Evolutionary conservation across 2,113 vertebrate species (phyloP).

Genomic region (Megaleporinus macrocephalus): DNA sequence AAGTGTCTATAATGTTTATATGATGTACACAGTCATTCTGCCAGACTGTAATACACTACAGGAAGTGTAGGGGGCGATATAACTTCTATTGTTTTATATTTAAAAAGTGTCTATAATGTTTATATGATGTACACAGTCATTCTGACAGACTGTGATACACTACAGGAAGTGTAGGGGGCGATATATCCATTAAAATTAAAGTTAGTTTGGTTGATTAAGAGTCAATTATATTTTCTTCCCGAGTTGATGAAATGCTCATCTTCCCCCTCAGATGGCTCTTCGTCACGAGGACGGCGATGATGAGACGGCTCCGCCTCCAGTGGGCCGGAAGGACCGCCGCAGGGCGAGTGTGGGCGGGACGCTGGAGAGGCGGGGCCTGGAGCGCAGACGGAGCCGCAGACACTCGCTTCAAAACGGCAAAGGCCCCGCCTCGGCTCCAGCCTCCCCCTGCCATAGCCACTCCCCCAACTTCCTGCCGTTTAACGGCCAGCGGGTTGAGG

Average conservation of each 20-base stretch:
- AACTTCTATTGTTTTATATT: no score
- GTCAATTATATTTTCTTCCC: no score
- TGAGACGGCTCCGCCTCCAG: slow-evolving; percentile 77
- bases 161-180: no score
- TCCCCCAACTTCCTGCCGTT: slow-evolving; percentile 71
- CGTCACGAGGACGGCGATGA: slow-evolving; percentile 91
- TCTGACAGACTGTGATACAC: no score
- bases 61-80: no score
- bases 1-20: no score
- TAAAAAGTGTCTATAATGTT: no score
- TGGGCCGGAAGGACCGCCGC: slow-evolving; percentile 83
- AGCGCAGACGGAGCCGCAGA: slow-evolving; percentile 90
- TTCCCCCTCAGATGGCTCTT: slow-evolving; percentile 78
- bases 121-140: no score
- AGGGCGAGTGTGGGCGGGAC: slow-evolving; percentile 83
- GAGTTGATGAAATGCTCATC: background rate
- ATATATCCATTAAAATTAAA: no score
- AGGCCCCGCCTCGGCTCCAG: slow-evolving; percentile 83
- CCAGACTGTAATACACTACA: no score
- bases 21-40: no score
- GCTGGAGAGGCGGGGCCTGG: slow-evolving; percentile 79
- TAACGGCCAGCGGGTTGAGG: slow-evolving; percentile 74
- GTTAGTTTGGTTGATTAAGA: no score
- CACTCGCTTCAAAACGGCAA: slow-evolving; percentile 87
- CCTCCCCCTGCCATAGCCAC: slow-evolving; percentile 72